A percentile compares a stretch with the other conserved stretches of the same genome.
Evolutionary conservation across 2,888 invertebrate species (phyloP).

Genomic region (Dynastes tityus): DNA sequence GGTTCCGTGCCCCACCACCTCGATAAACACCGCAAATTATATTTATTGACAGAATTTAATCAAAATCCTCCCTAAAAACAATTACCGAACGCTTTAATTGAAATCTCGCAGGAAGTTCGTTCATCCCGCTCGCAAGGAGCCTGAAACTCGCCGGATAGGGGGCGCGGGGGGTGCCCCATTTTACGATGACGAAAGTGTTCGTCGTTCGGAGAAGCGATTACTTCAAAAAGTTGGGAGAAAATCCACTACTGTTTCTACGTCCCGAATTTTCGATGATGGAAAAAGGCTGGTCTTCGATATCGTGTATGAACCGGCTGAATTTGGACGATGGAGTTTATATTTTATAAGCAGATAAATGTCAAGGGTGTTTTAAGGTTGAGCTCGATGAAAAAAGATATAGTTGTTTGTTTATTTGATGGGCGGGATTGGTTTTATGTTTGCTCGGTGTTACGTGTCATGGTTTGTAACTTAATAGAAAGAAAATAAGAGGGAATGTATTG

Average conservation of each 20-base stretch:
- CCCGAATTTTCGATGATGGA: too few species aligned
- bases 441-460: too few species aligned
- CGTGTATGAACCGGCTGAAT: not conserved
- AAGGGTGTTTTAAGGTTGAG: not conserved
- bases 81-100: conserved; percentile 28
- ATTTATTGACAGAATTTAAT: conserved; percentile 37
- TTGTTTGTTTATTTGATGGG: too few species aligned
- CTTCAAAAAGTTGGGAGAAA: not conserved
- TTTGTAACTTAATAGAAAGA: too few species aligned
- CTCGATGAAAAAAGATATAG: too few species aligned
- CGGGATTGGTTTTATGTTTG: too few species aligned
- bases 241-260: not conserved
- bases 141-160: not conserved
- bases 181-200: too few species aligned
- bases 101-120: conserved; percentile 15
- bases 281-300: not conserved
- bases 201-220: not conserved
- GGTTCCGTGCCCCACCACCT: not conserved
- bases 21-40: conserved; percentile 30
- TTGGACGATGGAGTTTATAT: conserved; percentile 4
- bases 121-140: not conserved
- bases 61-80: conserved; percentile 31
- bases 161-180: too few species aligned
- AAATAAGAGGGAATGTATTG: too few species aligned
- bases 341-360: conserved; percentile 6